A percentile compares a stretch with the other conserved stretches of the same genome.
These are phyloP conservation scores for Catocala sponsa DNA, from an alignment of 2,888 invertebrate species.

Conservation along the genomic window DNA sequence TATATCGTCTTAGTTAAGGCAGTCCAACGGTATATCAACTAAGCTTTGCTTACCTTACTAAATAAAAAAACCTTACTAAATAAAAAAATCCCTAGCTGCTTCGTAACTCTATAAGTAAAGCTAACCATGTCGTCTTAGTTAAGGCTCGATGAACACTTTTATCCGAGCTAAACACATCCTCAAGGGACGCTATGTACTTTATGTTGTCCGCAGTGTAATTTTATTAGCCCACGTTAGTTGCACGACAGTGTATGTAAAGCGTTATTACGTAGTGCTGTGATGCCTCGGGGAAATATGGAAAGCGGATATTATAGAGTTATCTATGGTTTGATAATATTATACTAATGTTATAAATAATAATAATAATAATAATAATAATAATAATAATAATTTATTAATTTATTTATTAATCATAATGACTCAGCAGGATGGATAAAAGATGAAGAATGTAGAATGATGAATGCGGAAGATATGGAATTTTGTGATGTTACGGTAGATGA, in stretches of 20 bases:
- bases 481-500: too few relatives aligned
- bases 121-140: neutral
- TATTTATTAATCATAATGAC: too few relatives aligned
- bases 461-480: too few relatives aligned
- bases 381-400: too few relatives aligned
- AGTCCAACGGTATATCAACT: too few relatives aligned
- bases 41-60: too few relatives aligned
- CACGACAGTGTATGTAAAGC: constrained; percentile 19
- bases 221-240: constrained; percentile 18
- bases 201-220: constrained; percentile 29
- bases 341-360: too few relatives aligned
- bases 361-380: too few relatives aligned
- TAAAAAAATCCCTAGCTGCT: neutral
- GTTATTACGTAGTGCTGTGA: neutral
- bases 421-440: too few relatives aligned
- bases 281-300: neutral
- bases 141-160: neutral
- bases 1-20: neutral
- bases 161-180: constrained; percentile 8
- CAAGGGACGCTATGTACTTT: constrained; percentile 21
- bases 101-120: neutral
- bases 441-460: too few relatives aligned
- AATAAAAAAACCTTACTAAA: neutral
- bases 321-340: neutral
- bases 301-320: neutral